Conservation (phyloP, 2,888 invertebrate species). For the Hirudinaria manillensis region DNA sequence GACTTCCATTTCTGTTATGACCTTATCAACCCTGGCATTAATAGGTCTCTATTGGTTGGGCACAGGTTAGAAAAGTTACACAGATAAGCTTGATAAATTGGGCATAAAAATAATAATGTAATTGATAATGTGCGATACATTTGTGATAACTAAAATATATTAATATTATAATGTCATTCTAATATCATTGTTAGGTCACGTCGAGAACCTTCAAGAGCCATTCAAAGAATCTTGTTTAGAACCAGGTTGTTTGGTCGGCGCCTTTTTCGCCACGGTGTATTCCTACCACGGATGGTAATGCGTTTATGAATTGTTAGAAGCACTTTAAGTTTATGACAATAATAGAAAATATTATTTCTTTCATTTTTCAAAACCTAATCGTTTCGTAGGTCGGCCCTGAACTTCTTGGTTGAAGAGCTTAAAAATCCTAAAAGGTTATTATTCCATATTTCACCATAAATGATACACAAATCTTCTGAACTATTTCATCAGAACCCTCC, state of each 20-base stretch:
- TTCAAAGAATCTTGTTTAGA: slow-evolving; percentile 54
- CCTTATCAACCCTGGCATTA: slow-evolving; percentile 68
- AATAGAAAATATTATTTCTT: neutral
- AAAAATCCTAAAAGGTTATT: slow-evolving; percentile 50
- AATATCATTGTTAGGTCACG: slow-evolving; percentile 19
- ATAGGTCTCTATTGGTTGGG: slow-evolving; percentile 78
- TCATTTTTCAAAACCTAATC: neutral
- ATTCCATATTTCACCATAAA: slow-evolving; percentile 6
- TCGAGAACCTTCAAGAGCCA: slow-evolving; percentile 41
- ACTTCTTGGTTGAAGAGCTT: slow-evolving; percentile 51
- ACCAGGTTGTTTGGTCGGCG: slow-evolving; percentile 60
- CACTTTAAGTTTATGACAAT: no score
- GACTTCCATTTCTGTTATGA: slow-evolving; percentile 44
- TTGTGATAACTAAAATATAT: no score
- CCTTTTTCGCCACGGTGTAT: slow-evolving; percentile 51
- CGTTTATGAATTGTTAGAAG: neutral
- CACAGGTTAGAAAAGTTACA: slow-evolving; percentile 60
- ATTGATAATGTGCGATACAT: no score
- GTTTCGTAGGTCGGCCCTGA: slow-evolving; percentile 48
- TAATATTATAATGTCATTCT: no score
- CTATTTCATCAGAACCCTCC: slow-evolving; percentile 61
- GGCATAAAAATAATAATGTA: no score
- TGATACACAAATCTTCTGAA: neutral
- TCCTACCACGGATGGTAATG: slow-evolving; percentile 55
- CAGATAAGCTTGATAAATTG: no score